Percentiles rank a stretch among this genome's conserved stretches.
These are phyloP conservation scores for Enteromius paludinosus DNA, from an alignment of 2,797 vertebrate species.

Conservation along the genomic window DNA sequence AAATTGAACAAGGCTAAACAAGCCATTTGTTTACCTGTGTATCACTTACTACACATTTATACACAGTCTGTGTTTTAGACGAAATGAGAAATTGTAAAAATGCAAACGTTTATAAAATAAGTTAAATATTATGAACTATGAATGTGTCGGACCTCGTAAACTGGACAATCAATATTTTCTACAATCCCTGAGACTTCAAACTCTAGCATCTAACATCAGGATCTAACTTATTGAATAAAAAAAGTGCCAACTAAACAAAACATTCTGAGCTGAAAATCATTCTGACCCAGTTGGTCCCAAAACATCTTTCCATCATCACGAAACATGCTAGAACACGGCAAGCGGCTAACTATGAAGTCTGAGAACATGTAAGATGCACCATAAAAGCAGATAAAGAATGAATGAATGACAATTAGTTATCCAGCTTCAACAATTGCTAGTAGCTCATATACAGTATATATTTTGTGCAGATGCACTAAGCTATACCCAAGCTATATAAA, in stretches of 20 bases:
- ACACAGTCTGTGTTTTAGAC: neutral
- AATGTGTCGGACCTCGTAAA: neutral
- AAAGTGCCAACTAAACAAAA: slow-evolving; percentile 23
- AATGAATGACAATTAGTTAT: neutral
- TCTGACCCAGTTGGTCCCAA: slow-evolving; percentile 7
- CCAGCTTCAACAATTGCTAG: neutral
- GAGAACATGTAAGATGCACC: neutral
- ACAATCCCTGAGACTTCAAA: too few relatives aligned
- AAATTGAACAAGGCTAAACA: neutral
- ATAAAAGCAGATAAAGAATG: slow-evolving; percentile 9
- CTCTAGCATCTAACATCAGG: neutral
- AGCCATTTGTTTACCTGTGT: neutral
- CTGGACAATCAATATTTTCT: neutral
- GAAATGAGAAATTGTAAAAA: neutral
- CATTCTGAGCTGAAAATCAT: slow-evolving; percentile 1
- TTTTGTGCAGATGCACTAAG: neutral
- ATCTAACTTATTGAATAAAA: neutral
- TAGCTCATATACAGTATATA: too few relatives aligned
- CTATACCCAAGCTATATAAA: neutral
- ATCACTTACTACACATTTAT: neutral
- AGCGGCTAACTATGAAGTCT: neutral
- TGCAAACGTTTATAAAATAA: neutral
- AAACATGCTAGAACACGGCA: neutral
- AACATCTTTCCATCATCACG: slow-evolving; percentile 7
- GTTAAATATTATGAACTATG: neutral